A percentile compares a stretch with the other conserved stretches of the same genome.
Evolutionary conservation across 2,113 vertebrate species (phyloP).

Genomic region (Cyprinodon variegatus): DNA sequence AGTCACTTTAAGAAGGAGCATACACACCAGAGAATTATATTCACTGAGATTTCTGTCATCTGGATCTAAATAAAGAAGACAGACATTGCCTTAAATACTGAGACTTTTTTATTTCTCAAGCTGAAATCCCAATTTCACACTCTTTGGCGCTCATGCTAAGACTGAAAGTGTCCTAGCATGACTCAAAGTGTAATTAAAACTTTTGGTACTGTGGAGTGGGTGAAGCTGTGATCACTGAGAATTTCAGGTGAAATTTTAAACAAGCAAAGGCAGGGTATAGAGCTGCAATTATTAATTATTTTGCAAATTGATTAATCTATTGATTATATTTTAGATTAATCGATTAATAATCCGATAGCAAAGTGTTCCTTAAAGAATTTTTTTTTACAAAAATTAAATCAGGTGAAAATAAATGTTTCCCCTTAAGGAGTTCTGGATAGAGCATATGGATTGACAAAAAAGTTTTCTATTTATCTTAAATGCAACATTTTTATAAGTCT

Average conservation of each 20-base stretch:
- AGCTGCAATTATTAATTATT: no score
- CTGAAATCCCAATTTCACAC: constrained; percentile 43
- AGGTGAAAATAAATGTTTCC: no score
- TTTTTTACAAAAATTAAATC: no score
- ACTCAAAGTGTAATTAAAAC: constrained; percentile 39
- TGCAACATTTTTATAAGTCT: no score
- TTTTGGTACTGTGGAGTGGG: constrained; percentile 41
- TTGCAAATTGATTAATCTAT: no score
- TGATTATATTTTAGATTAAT: no score
- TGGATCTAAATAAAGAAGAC: constrained; percentile 31
- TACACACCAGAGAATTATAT: constrained; percentile 29
- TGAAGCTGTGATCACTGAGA: constrained; percentile 11
- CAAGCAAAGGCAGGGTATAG: not conserved
- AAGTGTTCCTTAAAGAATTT: no score
- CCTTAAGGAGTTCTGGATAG: no score
- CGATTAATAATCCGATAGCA: no score
- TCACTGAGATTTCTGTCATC: constrained; percentile 54
- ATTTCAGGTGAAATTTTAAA: constrained; percentile 13
- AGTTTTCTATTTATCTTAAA: no score
- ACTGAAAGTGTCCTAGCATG: constrained; percentile 15
- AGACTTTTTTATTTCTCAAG: constrained; percentile 53
- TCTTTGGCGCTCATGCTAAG: constrained; percentile 32
- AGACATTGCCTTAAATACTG: constrained; percentile 44
- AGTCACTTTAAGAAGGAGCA: constrained; percentile 28
- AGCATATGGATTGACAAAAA: no score